A percentile compares a stretch with the other conserved stretches of the same genome.
Evolutionary conservation across 1,140 invertebrate species (phyloP).

Genomic region (Tribolium castaneum): DNA sequence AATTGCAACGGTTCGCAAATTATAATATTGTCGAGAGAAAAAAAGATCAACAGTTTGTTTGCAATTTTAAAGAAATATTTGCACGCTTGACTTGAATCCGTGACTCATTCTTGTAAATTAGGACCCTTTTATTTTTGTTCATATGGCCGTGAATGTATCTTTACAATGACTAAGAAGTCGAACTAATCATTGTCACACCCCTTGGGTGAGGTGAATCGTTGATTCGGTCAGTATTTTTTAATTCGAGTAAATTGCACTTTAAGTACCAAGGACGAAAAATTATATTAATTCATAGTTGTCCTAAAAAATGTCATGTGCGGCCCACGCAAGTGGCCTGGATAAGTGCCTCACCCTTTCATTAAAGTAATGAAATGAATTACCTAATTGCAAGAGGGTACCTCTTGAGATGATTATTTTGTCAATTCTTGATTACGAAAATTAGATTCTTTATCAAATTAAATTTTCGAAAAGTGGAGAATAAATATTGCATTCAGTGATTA

Average conservation of each 20-base stretch:
- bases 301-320: not conserved
- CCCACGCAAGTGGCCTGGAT: conserved; percentile 21
- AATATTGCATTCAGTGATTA: no score
- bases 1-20: no score
- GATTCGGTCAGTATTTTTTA: conserved; percentile 12
- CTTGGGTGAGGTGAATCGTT: conserved; percentile 18
- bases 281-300: conserved; percentile 15
- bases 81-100: conserved; percentile 12
- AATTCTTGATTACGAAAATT: no score
- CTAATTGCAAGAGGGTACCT: not conserved
- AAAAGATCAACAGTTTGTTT: not conserved
- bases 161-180: conserved; percentile 12
- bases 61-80: conserved; percentile 5
- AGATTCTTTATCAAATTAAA: no score
- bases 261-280: conserved; percentile 24
- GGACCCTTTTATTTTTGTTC: conserved; percentile 25
- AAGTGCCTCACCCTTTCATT: conserved; percentile 24
- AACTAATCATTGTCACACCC: conserved; percentile 16
- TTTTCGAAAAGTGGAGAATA: no score
- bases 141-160: conserved; percentile 8
- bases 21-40: no score
- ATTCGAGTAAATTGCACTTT: conserved; percentile 15
- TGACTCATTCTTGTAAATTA: conserved; percentile 28
- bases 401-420: not conserved
- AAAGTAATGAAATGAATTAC: conserved; percentile 25